Percentiles rank a stretch among this genome's conserved stretches.
phyloP scores from a whole-genome alignment of 2,797 vertebrate genomes.

The Kryptolebias ocellatus region DNA sequence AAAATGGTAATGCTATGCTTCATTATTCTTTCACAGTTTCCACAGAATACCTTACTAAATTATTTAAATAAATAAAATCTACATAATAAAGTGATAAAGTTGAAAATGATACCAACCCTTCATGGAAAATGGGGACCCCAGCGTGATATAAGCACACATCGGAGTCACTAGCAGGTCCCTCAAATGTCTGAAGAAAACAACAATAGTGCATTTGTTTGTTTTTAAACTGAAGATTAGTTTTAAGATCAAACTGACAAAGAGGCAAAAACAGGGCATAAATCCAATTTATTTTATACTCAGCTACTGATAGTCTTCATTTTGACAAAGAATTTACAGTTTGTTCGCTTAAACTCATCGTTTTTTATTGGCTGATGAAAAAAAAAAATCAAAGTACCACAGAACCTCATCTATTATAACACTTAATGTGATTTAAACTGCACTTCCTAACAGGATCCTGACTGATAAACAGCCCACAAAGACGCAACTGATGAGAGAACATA shows the following conservation, averaged over 20 bases:
- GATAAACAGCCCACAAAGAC: conserved; percentile 22
- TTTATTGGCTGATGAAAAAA: background rate
- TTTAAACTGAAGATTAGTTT: background rate
- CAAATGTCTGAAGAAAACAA: conserved; percentile 68
- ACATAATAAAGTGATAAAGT: background rate
- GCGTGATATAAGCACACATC: conserved; percentile 90
- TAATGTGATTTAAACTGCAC: background rate
- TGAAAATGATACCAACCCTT: conserved; percentile 72
- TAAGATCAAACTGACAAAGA: conserved; percentile 1
- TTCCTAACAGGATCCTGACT: background rate
- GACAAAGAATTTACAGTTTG: background rate
- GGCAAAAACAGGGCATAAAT: background rate
- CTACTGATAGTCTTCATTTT: background rate
- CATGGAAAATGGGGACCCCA: conserved; percentile 86
- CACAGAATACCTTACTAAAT: conserved; percentile 8
- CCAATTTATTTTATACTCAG: background rate
- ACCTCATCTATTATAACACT: background rate
- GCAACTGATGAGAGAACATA: conserved; percentile 29
- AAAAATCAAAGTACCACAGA: background rate
- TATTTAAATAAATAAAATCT: background rate
- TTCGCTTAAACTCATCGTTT: background rate
- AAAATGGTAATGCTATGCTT: conserved; percentile 8
- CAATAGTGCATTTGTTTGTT: background rate
- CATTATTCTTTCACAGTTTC: conserved; percentile 12
- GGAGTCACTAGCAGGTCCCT: conserved; percentile 84